Base-by-base conservation (phyloP, 1,140 invertebrate species). In the Drosophila nannoptera region DNA sequence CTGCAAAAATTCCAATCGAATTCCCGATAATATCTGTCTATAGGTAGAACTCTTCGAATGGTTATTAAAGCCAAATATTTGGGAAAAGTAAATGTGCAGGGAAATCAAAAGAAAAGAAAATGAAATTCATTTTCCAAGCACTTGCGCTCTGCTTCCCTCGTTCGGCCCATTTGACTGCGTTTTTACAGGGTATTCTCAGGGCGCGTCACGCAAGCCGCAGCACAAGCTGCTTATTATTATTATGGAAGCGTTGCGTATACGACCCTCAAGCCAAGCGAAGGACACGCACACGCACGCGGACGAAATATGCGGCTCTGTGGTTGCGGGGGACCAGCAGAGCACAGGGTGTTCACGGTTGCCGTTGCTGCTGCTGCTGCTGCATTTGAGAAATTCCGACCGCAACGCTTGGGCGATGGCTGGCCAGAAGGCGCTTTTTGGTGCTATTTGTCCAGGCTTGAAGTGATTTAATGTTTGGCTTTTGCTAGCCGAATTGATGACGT, bases 381-480 rank as follows among this genome's bases (percentile, higher is more conserved):
- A 77, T 78, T 76, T 64, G 59, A 42, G 9, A 76, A 80, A 66
- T 64, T 80, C 72, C 22, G 22, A 22, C 22, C 59, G 70, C 48
- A 50, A 80, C 60, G n/a, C n/a, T n/a, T n/a, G n/a, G 49, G 38
- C 60, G 53, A 16, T 16, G 16, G 45, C 36, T 7, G 53, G 46
- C 54, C 65, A 68, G 33, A 52, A 58, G 68, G 54, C 61, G 50
- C 48, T 58, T 45, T 40, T 53, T 65, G 54, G 33, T 29, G 16
- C 40, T 83, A 80, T 83, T 84, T 83, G 78, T 76, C 78, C 78
- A 78, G 65, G 58, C 76, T 84, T 69, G 61, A 82, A 82, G 78
- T 82, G 78, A 82, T 82, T 82, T 84, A 82, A 82, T 84, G 78
- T 82, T 82, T 82, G 80, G 75, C 80, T 83, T 82, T 84, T 74